Percentiles rank a stretch among this genome's conserved stretches.
Conservation (phyloP, 2,113 vertebrate species). For the Thomomys bottae region DNA sequence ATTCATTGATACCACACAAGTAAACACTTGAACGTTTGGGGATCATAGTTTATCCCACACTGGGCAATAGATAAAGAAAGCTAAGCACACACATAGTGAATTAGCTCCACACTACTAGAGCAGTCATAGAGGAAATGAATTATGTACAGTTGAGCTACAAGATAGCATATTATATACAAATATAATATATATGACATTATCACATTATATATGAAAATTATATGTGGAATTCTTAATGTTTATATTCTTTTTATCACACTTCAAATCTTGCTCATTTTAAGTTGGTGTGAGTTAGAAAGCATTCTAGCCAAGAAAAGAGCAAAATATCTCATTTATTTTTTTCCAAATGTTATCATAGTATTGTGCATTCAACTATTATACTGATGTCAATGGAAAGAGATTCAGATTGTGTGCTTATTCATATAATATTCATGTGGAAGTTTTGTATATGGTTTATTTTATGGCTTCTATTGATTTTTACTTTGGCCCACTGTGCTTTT, state of each 20-base stretch:
- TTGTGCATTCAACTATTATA: background rate
- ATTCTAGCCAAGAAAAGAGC: background rate
- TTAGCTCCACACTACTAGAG: background rate
- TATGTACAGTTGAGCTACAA: background rate
- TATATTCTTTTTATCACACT: conserved; percentile 42
- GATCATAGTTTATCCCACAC: background rate
- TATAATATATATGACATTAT: background rate
- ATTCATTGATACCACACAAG: background rate
- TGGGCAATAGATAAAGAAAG: background rate
- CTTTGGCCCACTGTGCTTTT: background rate
- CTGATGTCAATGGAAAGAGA: background rate
- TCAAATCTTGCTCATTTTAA: conserved; percentile 15
- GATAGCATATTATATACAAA: no score
- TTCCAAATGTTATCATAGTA: background rate
- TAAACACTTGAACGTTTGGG: background rate
- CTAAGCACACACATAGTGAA: background rate
- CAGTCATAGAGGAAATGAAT: background rate
- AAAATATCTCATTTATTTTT: conserved; percentile 41
- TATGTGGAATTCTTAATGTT: background rate
- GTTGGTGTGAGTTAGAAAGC: background rate
- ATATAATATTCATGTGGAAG: background rate
- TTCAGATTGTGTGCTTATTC: background rate
- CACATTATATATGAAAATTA: no score
- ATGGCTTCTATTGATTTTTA: background rate
- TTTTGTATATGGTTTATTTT: background rate